Percentiles rank a stretch among this genome's conserved stretches.
phyloP scores from a whole-genome alignment of 2,797 vertebrate genomes.

The Amblyraja radiata region DNA sequence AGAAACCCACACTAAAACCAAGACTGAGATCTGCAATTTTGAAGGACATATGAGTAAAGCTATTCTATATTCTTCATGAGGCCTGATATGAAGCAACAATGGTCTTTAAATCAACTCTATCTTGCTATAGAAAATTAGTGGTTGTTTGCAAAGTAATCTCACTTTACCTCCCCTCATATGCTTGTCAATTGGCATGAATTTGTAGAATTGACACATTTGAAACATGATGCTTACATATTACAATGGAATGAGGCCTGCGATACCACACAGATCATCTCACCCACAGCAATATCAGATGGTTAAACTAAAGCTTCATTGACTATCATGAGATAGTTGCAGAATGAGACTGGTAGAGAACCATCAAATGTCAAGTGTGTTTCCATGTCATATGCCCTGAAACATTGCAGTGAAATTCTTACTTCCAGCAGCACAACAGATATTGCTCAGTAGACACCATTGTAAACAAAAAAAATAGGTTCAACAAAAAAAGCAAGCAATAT shows the following conservation, averaged over 20 bases:
- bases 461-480: too few species aligned
- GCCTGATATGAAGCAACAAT: not conserved
- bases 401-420: too few species aligned
- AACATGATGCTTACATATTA: not conserved
- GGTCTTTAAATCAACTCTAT: not conserved
- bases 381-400: too few species aligned
- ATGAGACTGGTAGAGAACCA: too few species aligned
- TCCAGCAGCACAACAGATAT: too few species aligned
- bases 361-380: too few species aligned
- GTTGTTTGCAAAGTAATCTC: not conserved
- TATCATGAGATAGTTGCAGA: not conserved
- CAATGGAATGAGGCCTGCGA: not conserved
- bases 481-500: too few species aligned
- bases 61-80: not conserved
- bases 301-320: not conserved
- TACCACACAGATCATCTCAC: not conserved
- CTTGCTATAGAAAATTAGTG: not conserved
- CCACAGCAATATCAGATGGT: not conserved
- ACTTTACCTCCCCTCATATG: not conserved
- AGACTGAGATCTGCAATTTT: not conserved
- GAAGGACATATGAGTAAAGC: not conserved
- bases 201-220: not conserved
- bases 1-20: not conserved
- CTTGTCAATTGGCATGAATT: not conserved
- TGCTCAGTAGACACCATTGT: too few species aligned